phyloP scores from a whole-genome alignment of 2,888 invertebrate genomes.

The Blomia tropicalis region DNA sequence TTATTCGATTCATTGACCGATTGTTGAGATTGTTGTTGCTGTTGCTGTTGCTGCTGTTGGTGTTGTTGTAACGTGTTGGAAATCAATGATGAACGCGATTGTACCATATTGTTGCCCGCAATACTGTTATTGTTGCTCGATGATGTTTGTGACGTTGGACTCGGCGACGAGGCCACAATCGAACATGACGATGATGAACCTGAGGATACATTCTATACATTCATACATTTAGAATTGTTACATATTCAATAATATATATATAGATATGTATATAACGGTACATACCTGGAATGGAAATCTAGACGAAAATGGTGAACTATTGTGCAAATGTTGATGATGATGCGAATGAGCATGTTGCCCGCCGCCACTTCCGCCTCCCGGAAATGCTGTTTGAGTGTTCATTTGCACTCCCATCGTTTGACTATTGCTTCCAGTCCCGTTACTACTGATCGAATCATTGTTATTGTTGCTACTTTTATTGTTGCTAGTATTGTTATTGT shows the following conservation, averaged over 20 bases:
- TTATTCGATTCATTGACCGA: not conserved
- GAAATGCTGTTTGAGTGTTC: conserved; percentile 3
- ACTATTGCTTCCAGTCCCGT: not conserved
- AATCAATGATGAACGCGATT: not conserved
- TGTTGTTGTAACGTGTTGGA: not conserved
- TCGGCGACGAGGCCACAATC: conserved; percentile 9
- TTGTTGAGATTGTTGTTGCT: not conserved
- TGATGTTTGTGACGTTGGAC: conserved; percentile 4
- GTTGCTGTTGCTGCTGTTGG: no score
- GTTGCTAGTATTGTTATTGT: not conserved
- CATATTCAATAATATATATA: no score
- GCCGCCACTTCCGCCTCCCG: not conserved
- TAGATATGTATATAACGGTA: no score
- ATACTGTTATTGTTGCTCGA: not conserved
- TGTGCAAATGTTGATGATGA: not conserved
- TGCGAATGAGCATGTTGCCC: not conserved
- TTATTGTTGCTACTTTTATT: not conserved
- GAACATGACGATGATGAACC: conserved; percentile 6
- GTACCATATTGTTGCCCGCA: not conserved
- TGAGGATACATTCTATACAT: conserved; percentile 8
- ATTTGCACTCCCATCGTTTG: not conserved
- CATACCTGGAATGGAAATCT: conserved; percentile 16
- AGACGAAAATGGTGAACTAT: conserved; percentile 7
- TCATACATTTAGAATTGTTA: not conserved
- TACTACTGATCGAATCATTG: not conserved